A percentile compares a stretch with the other conserved stretches of the same genome.
Conservation (phyloP, 2,888 invertebrate species). For the Metalampra italica region DNA sequence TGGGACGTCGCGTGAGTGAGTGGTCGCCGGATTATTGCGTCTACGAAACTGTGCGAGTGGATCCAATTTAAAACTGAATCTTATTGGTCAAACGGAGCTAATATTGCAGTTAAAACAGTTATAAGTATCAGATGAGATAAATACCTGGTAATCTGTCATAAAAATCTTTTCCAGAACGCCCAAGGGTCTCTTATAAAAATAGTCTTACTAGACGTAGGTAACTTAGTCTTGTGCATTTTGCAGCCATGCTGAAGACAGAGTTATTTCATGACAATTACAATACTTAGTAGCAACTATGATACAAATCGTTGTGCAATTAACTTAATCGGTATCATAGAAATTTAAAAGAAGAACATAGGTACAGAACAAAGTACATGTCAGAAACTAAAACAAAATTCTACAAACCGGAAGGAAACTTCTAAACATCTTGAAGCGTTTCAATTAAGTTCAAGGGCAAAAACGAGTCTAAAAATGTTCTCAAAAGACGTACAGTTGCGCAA, state of each 20-base stretch:
- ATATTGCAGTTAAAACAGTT: too few relatives aligned
- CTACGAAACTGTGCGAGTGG: slow-evolving; percentile 42
- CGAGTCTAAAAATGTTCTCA: slow-evolving; percentile 1
- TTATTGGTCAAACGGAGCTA: slow-evolving; percentile 2
- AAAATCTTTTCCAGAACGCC: too few relatives aligned
- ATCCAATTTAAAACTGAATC: slow-evolving; percentile 39
- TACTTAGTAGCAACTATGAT: too few relatives aligned
- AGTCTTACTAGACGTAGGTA: too few relatives aligned
- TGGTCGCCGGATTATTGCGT: slow-evolving; percentile 59
- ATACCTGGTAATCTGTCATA: too few relatives aligned
- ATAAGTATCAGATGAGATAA: too few relatives aligned
- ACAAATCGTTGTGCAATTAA: too few relatives aligned
- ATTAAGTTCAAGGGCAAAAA: slow-evolving; percentile 2
- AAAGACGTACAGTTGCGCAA: slow-evolving; percentile 18
- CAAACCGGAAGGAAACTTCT: slow-evolving; percentile 18
- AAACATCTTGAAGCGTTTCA: slow-evolving; percentile 24
- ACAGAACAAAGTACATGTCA: too few relatives aligned
- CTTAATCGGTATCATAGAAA: too few relatives aligned
- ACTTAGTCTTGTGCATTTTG: background rate
- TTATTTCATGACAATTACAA: too few relatives aligned
- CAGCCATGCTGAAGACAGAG: background rate
- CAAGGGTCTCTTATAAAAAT: too few relatives aligned
- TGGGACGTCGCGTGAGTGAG: slow-evolving; percentile 58
- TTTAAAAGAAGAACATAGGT: too few relatives aligned
- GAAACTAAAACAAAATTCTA: background rate